These are phyloP conservation scores for Ispidina picta DNA, from an alignment of 2,797 vertebrate species.

Conservation along the genomic window DNA sequence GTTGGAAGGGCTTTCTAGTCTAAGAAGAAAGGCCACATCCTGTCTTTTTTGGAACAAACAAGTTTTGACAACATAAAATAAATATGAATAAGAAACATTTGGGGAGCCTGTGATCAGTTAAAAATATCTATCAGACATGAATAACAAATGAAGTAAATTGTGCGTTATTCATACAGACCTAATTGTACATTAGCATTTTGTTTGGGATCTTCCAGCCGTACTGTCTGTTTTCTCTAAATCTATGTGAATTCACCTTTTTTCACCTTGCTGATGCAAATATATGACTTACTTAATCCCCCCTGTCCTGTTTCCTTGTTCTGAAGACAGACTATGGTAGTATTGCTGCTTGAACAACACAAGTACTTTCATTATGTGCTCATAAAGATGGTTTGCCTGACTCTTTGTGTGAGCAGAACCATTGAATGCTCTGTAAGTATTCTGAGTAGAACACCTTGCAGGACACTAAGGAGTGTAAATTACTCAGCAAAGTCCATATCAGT, in stretches of 20 bases:
- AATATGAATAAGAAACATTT: neutral
- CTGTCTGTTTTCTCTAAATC: neutral
- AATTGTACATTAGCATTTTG: neutral
- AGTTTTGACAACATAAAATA: neutral
- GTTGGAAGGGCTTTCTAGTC: neutral
- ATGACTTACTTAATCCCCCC: fast-evolving
- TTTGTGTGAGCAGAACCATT: neutral
- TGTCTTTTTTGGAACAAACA: neutral
- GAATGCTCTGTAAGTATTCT: neutral
- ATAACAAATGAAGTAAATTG: neutral
- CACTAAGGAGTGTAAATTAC: neutral
- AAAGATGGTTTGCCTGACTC: neutral
- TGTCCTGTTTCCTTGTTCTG: neutral
- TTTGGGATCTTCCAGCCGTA: neutral
- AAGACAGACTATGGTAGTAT: neutral
- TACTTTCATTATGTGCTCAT: neutral
- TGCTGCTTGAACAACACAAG: neutral
- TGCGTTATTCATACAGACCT: neutral
- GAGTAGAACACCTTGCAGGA: neutral
- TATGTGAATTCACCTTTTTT: neutral
- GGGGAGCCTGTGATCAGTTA: neutral
- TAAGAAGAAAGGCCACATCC: neutral
- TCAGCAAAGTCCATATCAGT: neutral
- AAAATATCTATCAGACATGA: neutral
- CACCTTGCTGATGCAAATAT: neutral